Evolutionary conservation across 2,113 vertebrate genomes (phyloP).

Genomic region (Macheiramphus alcinus): DNA sequence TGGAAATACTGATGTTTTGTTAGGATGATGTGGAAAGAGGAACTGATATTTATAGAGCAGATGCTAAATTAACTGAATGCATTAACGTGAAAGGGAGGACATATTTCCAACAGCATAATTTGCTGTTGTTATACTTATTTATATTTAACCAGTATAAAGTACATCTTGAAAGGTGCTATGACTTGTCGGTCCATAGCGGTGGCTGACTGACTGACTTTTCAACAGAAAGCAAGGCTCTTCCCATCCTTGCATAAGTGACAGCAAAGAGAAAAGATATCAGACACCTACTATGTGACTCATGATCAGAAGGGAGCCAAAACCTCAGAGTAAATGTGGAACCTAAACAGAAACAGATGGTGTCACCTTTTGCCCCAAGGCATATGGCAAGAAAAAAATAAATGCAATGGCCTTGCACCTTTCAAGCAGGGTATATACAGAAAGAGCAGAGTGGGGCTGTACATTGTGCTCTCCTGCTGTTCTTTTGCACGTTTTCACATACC

Average conservation of each 20-base stretch:
- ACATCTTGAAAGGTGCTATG: neutral
- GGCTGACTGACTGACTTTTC: neutral
- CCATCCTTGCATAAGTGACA: neutral
- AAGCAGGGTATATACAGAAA: neutral
- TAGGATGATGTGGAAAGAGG: constrained; percentile 2
- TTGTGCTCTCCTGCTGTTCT: neutral
- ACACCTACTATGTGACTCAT: neutral
- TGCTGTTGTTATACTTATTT: neutral
- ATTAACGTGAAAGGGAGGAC: neutral
- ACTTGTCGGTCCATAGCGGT: neutral
- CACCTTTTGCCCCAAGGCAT: neutral
- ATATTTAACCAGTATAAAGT: neutral
- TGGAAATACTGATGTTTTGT: neutral
- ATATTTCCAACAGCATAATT: neutral
- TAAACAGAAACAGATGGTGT: neutral
- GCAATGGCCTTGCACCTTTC: neutral
- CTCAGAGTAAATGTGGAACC: neutral
- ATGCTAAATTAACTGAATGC: neutral
- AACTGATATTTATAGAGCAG: neutral
- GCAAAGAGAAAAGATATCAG: neutral
- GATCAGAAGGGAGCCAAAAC: neutral
- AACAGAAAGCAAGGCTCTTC: neutral
- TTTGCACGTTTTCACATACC: neutral
- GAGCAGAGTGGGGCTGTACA: neutral
- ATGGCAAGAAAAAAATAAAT: neutral